Evolutionary conservation across 2,888 invertebrate genomes (phyloP).

Genomic region (Polydrusus pterygomalis): DNA sequence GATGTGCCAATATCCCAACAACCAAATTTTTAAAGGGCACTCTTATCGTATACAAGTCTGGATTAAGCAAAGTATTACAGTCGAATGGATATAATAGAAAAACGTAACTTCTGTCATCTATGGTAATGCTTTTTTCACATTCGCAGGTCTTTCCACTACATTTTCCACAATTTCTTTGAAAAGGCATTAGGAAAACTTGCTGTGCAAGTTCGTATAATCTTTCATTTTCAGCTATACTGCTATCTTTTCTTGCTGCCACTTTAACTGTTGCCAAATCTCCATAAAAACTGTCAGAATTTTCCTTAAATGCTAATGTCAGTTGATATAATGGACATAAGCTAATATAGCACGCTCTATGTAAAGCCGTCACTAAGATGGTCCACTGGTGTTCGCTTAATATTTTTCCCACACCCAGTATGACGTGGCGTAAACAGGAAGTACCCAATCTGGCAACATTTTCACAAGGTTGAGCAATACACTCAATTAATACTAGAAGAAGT

Average conservation of each 20-base stretch:
- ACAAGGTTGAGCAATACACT: constrained; percentile 92
- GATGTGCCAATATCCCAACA: constrained; percentile 92
- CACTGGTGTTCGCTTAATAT: constrained; percentile 89
- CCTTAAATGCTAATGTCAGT: constrained; percentile 91
- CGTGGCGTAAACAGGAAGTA: constrained; percentile 89
- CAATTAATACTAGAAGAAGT: constrained; percentile 88
- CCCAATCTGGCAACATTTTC: constrained; percentile 94
- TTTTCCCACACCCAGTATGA: constrained; percentile 88
- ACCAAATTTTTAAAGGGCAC: constrained; percentile 92
- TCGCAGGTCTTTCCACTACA: constrained; percentile 69
- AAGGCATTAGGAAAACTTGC: constrained; percentile 84
- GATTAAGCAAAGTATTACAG: constrained; percentile 80
- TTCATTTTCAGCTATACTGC: constrained; percentile 88
- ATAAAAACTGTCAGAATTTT: constrained; percentile 95
- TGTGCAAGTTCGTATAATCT: constrained; percentile 91
- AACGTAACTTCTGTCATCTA: constrained; percentile 91
- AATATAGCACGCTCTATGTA: constrained; percentile 89
- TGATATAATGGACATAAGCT: constrained; percentile 91
- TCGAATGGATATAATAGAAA: constrained; percentile 89
- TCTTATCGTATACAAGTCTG: constrained; percentile 86
- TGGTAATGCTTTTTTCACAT: constrained; percentile 74
- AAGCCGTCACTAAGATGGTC: constrained; percentile 88
- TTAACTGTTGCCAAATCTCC: constrained; percentile 94
- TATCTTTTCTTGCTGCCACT: constrained; percentile 93
- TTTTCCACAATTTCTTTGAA: constrained; percentile 68